Conservation (phyloP, 2,113 vertebrate genomes). For the Blennius ocellaris region DNA sequence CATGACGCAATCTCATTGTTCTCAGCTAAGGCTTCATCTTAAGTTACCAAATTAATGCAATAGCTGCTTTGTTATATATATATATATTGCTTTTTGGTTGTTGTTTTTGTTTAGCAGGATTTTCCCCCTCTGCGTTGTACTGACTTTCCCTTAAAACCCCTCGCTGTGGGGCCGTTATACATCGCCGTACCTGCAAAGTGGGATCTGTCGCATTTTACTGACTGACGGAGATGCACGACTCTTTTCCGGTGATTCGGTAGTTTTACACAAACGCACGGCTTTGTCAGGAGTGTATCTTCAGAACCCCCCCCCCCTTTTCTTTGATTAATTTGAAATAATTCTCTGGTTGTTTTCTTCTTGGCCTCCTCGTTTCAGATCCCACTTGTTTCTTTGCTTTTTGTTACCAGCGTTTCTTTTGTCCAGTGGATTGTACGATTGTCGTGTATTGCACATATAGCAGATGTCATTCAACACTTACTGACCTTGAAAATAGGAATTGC, state of each 20-base stretch:
- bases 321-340: conserved; percentile 38
- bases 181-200: conserved; percentile 30
- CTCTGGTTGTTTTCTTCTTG: conserved; percentile 23
- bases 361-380: conserved; percentile 38
- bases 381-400: conserved; percentile 38
- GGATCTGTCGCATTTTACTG: conserved; percentile 7
- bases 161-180: conserved; percentile 15
- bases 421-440: conserved; percentile 63
- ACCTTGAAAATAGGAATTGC: conserved; percentile 69
- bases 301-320: conserved; percentile 52
- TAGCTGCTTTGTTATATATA: conserved; percentile 50
- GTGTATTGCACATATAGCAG: conserved; percentile 74
- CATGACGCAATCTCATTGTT: conserved; percentile 5
- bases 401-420: conserved; percentile 49
- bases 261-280: conserved; percentile 37
- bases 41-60: conserved; percentile 79
- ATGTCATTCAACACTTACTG: conserved; percentile 71
- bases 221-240: conserved; percentile 55
- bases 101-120: conserved; percentile 20
- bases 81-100: no score
- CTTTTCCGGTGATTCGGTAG: conserved; percentile 17
- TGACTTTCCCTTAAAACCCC: conserved; percentile 13
- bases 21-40: conserved; percentile 36
- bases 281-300: conserved; percentile 47
- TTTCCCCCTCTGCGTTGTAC: conserved; percentile 17